Percentiles rank a stretch among this genome's conserved stretches.
Evolutionary conservation across 2,113 vertebrate species (phyloP).

Genomic region (Jaculus jaculus): DNA sequence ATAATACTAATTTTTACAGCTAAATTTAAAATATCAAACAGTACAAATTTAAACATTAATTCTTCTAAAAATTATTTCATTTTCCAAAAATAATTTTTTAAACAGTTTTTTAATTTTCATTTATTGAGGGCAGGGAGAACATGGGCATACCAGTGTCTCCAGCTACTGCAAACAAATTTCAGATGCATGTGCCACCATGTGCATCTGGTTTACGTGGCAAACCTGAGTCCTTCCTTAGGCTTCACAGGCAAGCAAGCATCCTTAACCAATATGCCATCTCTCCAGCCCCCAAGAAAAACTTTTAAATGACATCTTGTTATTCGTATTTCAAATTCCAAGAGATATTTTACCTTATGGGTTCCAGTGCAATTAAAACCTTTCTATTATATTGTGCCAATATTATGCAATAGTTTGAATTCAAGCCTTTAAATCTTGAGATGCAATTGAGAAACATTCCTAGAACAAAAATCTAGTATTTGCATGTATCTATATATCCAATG

Average conservation of each 20-base stretch:
- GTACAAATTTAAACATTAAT: background rate
- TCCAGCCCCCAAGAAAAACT: background rate
- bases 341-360: slow-evolving; percentile 19
- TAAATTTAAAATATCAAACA: slow-evolving; percentile 39
- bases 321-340: slow-evolving; percentile 22
- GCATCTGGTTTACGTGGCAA: no score
- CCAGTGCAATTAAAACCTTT: slow-evolving; percentile 1
- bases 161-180: no score
- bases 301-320: slow-evolving; percentile 40
- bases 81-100: slow-evolving; percentile 22
- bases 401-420: slow-evolving; percentile 20
- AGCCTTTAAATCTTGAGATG: slow-evolving; percentile 7
- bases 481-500: background rate
- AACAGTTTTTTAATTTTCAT: no score
- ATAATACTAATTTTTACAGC: slow-evolving; percentile 5
- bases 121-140: no score
- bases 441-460: slow-evolving; percentile 48
- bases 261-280: no score
- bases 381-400: background rate
- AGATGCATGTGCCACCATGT: no score
- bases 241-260: no score
- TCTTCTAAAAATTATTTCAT: slow-evolving; percentile 54
- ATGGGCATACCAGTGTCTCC: no score
- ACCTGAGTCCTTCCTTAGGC: no score
- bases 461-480: background rate